Base-by-base conservation (phyloP, 2,797 vertebrate species). In the Semotilus atromaculatus region DNA sequence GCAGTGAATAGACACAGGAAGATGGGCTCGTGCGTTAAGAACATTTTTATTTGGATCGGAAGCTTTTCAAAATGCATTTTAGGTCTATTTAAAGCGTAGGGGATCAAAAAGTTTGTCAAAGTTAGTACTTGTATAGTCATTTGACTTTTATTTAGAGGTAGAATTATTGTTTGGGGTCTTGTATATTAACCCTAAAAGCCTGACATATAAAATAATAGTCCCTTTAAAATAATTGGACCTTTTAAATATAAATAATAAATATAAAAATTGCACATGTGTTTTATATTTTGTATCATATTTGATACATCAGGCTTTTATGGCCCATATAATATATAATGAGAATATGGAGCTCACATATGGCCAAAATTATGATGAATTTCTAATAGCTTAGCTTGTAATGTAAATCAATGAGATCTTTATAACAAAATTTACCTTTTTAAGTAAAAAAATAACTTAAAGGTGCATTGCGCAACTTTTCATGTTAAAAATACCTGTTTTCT, bases 1-100 rank as follows among this genome's bases (percentile, higher is more conserved):
- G 83, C 92, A 91, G 68, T 23, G 29, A 34, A 48, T 19, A 10
- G 34, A 68, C 34, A 53, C 2, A 5, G 10, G 36, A n/a, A n/a
- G 2, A 7, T 38, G 7, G 48, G 23, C 13, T 76, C 21, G 10
- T 74, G 18, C 31, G 55, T 67, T 11, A n/a, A 34, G 5, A 34
- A 51, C 9, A 10, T 11, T 58, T 58, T n/a, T n/a, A 9, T 31
- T 53, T 73, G 18, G 26, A 29, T 31, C 5, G 2, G 3, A 23
- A 29, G 31, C 13, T 38, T 76, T 11, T 53, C 3, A 23, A 74
- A 14, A 14, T 21, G 48, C 48, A 51, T 19, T 19, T 21, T 14
- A 14, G 9, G 31, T 38, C 51, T 51, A 34, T 74, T 76, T 58
- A 38, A 58, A 36, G 13, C 10, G 11, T 31, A 40, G 21, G 40